Percentiles rank a stretch among this genome's conserved stretches.
phyloP scores from a whole-genome alignment of 1,140 invertebrate genomes.

The Drosophila virilis region DNA sequence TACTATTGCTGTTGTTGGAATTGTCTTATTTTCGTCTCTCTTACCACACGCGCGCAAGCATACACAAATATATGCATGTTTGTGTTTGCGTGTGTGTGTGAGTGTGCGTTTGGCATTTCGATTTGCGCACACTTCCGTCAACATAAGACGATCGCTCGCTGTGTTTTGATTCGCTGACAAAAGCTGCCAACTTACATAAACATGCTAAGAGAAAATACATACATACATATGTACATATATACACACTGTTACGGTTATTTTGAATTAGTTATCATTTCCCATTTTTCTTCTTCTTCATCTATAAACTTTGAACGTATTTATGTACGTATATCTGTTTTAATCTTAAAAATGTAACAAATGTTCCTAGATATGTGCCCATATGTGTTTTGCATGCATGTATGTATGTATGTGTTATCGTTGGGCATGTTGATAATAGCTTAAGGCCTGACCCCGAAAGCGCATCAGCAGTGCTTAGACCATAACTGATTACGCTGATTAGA shows the following conservation, averaged over 20 bases:
- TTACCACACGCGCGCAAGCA: slow-evolving; percentile 38
- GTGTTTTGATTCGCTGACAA: slow-evolving; percentile 39
- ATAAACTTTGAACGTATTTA: too few relatives aligned
- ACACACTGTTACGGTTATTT: too few relatives aligned
- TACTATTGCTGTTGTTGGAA: slow-evolving; percentile 5
- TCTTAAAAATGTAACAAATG: too few relatives aligned
- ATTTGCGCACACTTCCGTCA: slow-evolving; percentile 44
- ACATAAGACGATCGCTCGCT: slow-evolving; percentile 16
- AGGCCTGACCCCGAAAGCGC: slow-evolving; percentile 41
- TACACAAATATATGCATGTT: slow-evolving; percentile 6
- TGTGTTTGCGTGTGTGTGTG: background rate
- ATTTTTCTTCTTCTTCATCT: too few relatives aligned
- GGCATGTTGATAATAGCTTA: slow-evolving; percentile 33
- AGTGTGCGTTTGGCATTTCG: slow-evolving; percentile 20
- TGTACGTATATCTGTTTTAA: too few relatives aligned
- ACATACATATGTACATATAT: too few relatives aligned
- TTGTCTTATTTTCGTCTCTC: slow-evolving; percentile 12
- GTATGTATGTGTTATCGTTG: slow-evolving; percentile 26
- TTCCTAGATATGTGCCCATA: background rate
- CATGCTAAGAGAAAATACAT: slow-evolving; percentile 5
- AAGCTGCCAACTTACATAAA: slow-evolving; percentile 34
- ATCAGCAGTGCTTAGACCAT: slow-evolving; percentile 23
- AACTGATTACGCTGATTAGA: slow-evolving; percentile 32
- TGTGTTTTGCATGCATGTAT: background rate
- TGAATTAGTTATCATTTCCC: too few relatives aligned